Evolutionary conservation across 2,888 invertebrate species (phyloP).

Genomic region (Philereme vetulata): DNA sequence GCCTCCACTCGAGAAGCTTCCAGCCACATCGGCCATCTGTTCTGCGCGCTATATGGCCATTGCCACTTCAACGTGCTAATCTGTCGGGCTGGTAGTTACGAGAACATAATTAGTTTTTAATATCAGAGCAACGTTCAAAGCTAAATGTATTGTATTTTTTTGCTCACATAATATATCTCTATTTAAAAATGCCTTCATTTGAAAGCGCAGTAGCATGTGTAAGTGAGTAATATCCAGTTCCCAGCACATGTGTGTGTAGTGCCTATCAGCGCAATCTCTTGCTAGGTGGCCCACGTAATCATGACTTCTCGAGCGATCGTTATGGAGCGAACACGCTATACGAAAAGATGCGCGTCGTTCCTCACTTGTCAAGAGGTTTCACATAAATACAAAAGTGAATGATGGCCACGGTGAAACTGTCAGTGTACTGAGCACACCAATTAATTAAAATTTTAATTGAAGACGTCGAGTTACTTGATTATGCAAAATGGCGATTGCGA

Average conservation of each 20-base stretch:
- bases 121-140: slow-evolving; percentile 6
- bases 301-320: slow-evolving; percentile 33
- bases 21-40: too few species aligned
- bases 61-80: too few species aligned
- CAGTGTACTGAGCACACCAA: slow-evolving; percentile 69
- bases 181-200: slow-evolving; percentile 21
- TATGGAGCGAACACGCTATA: slow-evolving; percentile 53
- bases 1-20: too few species aligned
- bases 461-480: slow-evolving; percentile 63
- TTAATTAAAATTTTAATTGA: slow-evolving; percentile 80
- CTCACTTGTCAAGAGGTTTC: slow-evolving; percentile 73
- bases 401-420: slow-evolving; percentile 71
- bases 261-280: slow-evolving; percentile 22
- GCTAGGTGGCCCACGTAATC: slow-evolving; percentile 28
- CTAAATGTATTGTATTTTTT: background rate
- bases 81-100: background rate
- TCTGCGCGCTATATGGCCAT: too few species aligned
- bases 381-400: slow-evolving; percentile 79
- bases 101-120: background rate
- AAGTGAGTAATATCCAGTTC: slow-evolving; percentile 24
- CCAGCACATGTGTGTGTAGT: slow-evolving; percentile 12
- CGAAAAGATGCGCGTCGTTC: slow-evolving; percentile 61
- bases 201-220: slow-evolving; percentile 26
- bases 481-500: slow-evolving; percentile 60
- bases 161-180: background rate